A percentile compares a stretch with the other conserved stretches of the same genome.
Conservation (phyloP, 1,140 invertebrate species). For the Ips nitidus region DNA sequence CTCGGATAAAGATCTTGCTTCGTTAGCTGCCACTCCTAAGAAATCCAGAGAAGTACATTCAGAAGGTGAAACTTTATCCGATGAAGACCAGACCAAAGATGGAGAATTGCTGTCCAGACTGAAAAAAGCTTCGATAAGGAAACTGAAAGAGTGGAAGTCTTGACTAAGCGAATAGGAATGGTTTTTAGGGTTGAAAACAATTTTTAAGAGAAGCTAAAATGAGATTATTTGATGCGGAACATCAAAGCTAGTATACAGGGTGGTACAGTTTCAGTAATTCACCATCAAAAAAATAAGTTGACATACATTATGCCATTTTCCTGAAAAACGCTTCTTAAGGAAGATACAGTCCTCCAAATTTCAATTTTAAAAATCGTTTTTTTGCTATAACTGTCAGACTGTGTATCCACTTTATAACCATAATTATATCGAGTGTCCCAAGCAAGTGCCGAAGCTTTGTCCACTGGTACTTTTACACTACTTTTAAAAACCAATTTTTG, state of each 20-base stretch:
- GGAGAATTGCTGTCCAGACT: slow-evolving; percentile 66
- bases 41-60: slow-evolving; percentile 68
- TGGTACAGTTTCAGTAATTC: background rate
- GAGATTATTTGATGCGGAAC: background rate
- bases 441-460: too few relatives aligned
- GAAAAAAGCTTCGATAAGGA: slow-evolving; percentile 73
- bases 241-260: background rate
- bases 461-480: too few relatives aligned
- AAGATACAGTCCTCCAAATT: too few relatives aligned
- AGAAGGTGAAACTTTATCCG: slow-evolving; percentile 69
- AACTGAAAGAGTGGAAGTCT: slow-evolving; percentile 76
- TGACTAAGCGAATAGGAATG: slow-evolving; percentile 54
- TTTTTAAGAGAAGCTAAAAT: background rate
- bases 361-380: too few relatives aligned
- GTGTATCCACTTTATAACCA: too few relatives aligned
- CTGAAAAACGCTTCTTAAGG: too few relatives aligned
- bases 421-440: too few relatives aligned
- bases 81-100: slow-evolving; percentile 58
- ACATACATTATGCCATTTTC: too few relatives aligned
- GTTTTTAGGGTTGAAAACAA: slow-evolving; percentile 8
- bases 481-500: too few relatives aligned
- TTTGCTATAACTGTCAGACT: too few relatives aligned
- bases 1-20: slow-evolving; percentile 56
- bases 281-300: too few relatives aligned
- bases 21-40: slow-evolving; percentile 53